Evolutionary conservation across 2,113 vertebrate species (phyloP).

Genomic region (Poeciliopsis prolifica): DNA sequence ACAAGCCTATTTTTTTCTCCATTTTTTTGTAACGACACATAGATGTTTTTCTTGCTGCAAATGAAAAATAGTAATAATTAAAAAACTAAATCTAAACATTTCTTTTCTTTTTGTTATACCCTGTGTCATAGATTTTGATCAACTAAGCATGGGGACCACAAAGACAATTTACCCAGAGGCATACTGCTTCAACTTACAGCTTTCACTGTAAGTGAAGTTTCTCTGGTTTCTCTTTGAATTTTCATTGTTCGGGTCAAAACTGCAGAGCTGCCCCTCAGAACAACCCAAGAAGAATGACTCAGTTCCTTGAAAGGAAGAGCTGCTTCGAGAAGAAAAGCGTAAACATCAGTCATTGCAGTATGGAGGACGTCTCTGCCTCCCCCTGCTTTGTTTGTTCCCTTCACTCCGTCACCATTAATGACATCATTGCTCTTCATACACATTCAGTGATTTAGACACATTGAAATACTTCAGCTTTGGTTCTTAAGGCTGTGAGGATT

Average conservation of each 20-base stretch:
- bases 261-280: not conserved
- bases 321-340: not conserved
- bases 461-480: not conserved
- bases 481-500: not conserved
- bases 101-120: too few relatives aligned
- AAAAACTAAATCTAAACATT: too few relatives aligned
- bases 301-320: conserved; percentile 10
- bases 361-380: not conserved
- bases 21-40: too few relatives aligned
- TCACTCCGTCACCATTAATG: conserved; percentile 3
- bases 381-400: conserved; percentile 3
- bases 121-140: not conserved
- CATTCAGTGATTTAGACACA: conserved; percentile 5
- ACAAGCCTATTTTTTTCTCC: too few relatives aligned
- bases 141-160: not conserved
- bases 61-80: too few relatives aligned
- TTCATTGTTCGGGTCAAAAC: conserved; percentile 35
- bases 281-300: conserved; percentile 9
- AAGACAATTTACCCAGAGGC: not conserved
- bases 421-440: conserved; percentile 2
- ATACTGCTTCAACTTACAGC: not conserved
- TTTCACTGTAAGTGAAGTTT: not conserved
- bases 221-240: not conserved
- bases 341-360: not conserved
- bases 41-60: too few relatives aligned